Evolutionary conservation across 1,140 invertebrate species (phyloP), one percentile per base, ranked within the genome.

Genomic region (Mactra quadrangularis): DNA sequence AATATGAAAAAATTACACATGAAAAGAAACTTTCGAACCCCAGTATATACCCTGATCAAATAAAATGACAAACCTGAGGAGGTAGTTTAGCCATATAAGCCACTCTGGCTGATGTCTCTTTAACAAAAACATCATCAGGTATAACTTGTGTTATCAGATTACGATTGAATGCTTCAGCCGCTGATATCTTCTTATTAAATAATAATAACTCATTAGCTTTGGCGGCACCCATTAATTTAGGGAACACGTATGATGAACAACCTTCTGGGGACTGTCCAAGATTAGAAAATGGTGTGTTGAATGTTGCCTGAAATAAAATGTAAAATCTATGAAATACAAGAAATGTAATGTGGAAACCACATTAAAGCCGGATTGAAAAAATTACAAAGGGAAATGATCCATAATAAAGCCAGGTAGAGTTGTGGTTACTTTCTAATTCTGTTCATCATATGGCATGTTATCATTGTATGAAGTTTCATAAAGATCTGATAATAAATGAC

Each of bases 261-360:
- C 95, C 97, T 94, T 99, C 97, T 17, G 96, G 95, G 75, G 95
- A 95, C 70, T 98, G 93, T 27, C 97, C 97, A 35, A 98, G 92
- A 83, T 94, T 93, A 38, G 96, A 94, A 92, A 99, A 98, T 62
- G 98, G 97, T 74, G 97, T 97, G 75, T 95, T 94, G 91, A 99
- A 98, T 85, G 95, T 96, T 19, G 97, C 96, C 96, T 97, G 86
- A 79, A 94, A 86, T n/a, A n/a, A n/a, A n/a, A n/a, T n/a, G n/a
- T n/a, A n/a, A n/a, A n/a, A n/a, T n/a, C n/a, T n/a, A n/a, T n/a
- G n/a, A n/a, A n/a, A n/a, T n/a, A n/a, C n/a, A n/a, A n/a, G n/a
- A n/a, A n/a, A n/a, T n/a, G n/a, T n/a, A n/a, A n/a, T n/a, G n/a
- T n/a, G n/a, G n/a, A n/a, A n/a, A n/a, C n/a, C n/a, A n/a, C n/a